phyloP scores from a whole-genome alignment of 2,888 invertebrate genomes.

The Scaptomyza caliginosa region DNA sequence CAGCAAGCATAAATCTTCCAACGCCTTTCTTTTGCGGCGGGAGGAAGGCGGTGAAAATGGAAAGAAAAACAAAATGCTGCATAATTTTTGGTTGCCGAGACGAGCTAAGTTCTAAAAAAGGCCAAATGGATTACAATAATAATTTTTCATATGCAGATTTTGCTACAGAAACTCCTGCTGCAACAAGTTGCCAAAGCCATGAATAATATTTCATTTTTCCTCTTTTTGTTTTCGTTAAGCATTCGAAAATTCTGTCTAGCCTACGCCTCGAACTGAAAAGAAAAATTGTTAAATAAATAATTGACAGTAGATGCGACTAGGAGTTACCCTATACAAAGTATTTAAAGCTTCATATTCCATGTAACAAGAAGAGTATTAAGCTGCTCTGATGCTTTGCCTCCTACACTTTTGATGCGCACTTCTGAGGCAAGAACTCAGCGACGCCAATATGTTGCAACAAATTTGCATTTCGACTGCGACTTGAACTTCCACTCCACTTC shows the following conservation, averaged over 20 bases:
- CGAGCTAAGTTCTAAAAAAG: slow-evolving; percentile 29
- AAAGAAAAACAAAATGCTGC: slow-evolving; percentile 76
- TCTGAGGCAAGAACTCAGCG: slow-evolving; percentile 72
- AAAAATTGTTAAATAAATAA: slow-evolving; percentile 2
- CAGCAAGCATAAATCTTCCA: slow-evolving; percentile 67
- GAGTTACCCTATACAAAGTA: slow-evolving; percentile 7
- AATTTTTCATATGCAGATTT: slow-evolving; percentile 80
- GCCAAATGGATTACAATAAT: slow-evolving; percentile 80
- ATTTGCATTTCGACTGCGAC: slow-evolving; percentile 75
- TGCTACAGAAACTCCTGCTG: slow-evolving; percentile 55
- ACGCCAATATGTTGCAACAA: slow-evolving; percentile 79
- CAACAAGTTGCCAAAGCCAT: slow-evolving; percentile 78
- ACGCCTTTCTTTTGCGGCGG: slow-evolving; percentile 77
- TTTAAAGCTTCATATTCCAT: neutral
- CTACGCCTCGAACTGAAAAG: slow-evolving; percentile 38
- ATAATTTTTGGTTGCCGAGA: slow-evolving; percentile 64
- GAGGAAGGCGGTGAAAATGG: slow-evolving; percentile 62
- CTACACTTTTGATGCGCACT: slow-evolving; percentile 64
- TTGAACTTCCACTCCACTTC: slow-evolving; percentile 59
- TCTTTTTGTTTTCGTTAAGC: slow-evolving; percentile 26
- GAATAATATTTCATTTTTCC: slow-evolving; percentile 75
- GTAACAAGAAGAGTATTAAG: slow-evolving; percentile 60
- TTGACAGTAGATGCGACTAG: neutral
- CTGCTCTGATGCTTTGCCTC: slow-evolving; percentile 33
- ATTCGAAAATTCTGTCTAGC: slow-evolving; percentile 55